Percentiles rank a stretch among this genome's conserved stretches.
Conservation (phyloP, 2,113 vertebrate species). For the Astur gentilis region DNA sequence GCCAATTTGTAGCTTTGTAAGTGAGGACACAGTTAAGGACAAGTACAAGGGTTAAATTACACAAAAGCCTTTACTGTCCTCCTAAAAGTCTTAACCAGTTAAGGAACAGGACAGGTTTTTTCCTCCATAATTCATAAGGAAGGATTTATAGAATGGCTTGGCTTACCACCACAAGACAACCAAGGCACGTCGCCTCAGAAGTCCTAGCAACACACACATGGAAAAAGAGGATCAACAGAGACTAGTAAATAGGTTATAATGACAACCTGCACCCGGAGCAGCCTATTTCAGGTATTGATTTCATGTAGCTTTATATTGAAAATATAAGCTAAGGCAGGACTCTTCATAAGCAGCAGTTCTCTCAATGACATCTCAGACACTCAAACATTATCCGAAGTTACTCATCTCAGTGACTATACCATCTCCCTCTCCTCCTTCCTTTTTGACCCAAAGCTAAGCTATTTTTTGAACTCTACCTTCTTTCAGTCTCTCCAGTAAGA, state of each 20-base stretch:
- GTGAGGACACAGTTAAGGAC: neutral
- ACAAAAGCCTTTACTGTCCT: neutral
- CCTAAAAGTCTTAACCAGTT: neutral
- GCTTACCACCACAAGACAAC: neutral
- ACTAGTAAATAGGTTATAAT: neutral
- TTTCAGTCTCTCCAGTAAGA: neutral
- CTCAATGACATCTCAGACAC: neutral
- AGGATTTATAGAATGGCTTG: neutral
- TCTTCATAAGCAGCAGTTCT: neutral
- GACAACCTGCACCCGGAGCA: neutral
- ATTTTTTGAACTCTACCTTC: neutral
- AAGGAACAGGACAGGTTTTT: neutral
- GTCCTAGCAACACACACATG: neutral
- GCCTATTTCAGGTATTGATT: neutral
- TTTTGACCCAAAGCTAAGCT: conserved; percentile 11
- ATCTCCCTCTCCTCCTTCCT: neutral
- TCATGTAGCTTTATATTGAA: neutral
- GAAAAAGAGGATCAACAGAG: neutral
- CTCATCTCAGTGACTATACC: neutral
- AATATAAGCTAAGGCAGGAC: neutral
- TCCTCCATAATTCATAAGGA: neutral
- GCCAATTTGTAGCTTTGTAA: neutral
- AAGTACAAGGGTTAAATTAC: neutral
- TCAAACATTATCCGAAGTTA: conserved; percentile 6
- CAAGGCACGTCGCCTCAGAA: neutral